Evolutionary conservation across 2,888 invertebrate species (phyloP).

Genomic region (Eurytoma californica): DNA sequence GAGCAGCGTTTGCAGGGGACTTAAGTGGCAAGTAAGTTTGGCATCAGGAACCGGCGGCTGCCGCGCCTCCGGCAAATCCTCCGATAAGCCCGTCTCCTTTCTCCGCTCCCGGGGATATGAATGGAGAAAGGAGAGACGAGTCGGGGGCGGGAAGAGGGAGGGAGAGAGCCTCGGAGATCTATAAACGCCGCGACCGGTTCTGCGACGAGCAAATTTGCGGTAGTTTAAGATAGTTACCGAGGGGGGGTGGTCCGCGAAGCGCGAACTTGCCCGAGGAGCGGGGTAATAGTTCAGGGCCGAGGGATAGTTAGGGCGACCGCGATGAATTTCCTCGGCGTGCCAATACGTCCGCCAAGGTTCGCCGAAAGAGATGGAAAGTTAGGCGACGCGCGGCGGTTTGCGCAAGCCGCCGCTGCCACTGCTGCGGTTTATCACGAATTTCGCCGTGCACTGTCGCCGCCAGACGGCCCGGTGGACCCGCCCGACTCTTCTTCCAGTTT

Average conservation of each 20-base stretch:
- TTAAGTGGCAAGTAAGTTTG: constrained; percentile 42
- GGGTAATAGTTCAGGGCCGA: constrained; percentile 9
- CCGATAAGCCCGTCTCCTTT: constrained; percentile 1
- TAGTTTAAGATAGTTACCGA: constrained; percentile 66
- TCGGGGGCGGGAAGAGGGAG: neutral
- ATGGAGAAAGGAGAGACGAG: neutral
- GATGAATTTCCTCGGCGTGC: constrained; percentile 64
- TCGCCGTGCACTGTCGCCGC: constrained; percentile 12
- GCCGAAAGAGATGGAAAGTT: constrained; percentile 51
- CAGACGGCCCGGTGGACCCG: neutral
- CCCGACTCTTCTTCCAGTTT: neutral
- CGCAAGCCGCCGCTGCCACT: neutral
- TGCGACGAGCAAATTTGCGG: constrained; percentile 50
- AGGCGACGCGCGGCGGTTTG: neutral
- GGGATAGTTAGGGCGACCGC: constrained; percentile 66
- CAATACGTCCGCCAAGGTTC: constrained; percentile 33
- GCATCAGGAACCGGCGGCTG: constrained; percentile 12
- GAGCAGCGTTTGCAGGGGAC: constrained; percentile 4
- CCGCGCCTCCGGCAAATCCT: neutral
- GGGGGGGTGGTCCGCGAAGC: constrained; percentile 22
- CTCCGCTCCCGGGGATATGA: neutral
- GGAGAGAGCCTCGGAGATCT: constrained; percentile 16
- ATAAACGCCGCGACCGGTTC: constrained; percentile 28
- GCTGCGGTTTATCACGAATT: constrained; percentile 59
- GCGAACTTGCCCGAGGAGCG: neutral